Evolutionary conservation across 2,888 invertebrate genomes (phyloP), one percentile per base, ranked within the genome.

Genomic region (Terebella lapidaria): DNA sequence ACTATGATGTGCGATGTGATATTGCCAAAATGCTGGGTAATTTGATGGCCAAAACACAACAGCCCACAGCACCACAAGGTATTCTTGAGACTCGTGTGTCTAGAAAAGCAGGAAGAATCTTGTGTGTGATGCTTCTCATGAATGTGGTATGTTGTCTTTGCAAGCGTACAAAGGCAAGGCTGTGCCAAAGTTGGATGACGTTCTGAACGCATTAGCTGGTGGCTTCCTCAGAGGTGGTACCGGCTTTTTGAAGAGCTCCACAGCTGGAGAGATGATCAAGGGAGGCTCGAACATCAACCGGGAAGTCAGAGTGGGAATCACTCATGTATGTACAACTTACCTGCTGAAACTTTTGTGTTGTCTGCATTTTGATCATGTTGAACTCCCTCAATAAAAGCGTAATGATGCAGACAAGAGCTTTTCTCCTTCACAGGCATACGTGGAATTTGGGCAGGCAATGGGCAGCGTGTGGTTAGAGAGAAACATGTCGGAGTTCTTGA

Each of bases 251-350:
- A 95, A 95, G 81, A 75, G 77, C 57, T 73, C 76, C 1, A 64
- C 74, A n/a, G 89, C 90, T 18, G 95, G 95, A 82, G 95, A 96
- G 83, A 94, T 95, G 76, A 95, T 96, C 68, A 95, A 95, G 82
- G 94, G 94, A 2, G 90, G 90, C 67, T 91, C 92, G 0, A 90
- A 91, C 5, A 91, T 96, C 0, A 94, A 94, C 79, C 85, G 94
- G 65, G 97, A 99, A 85, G 92, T 97, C 58, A 86, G 97, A 68
- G 94, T 99, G 60, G 97, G 97, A 62, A 92, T 99, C 0, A 95
- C 97, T 2, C 93, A 97, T 84, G 93, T 93, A 82, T 86, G 88
- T 85, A 10, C 18, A n/a, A n/a, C 15, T 27, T 15, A 18, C n/a
- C 47, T 27, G 5, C 25, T 5, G 4, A 10, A 27, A 15, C 10